phyloP scores from a whole-genome alignment of 2,797 vertebrate genomes.

The Acanthurus leucopareius region DNA sequence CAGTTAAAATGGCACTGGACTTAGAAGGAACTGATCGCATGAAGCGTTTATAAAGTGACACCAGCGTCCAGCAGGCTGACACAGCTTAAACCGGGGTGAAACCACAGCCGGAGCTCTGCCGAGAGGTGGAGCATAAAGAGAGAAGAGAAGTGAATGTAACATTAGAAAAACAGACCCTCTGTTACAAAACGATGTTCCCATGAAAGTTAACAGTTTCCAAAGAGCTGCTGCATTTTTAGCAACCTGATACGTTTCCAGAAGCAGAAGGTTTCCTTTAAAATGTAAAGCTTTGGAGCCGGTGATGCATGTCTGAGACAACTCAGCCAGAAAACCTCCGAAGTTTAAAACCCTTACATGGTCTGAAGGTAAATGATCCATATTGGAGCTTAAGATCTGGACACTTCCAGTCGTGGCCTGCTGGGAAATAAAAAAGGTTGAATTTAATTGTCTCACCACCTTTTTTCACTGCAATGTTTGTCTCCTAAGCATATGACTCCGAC shows the following conservation, averaged over 20 bases:
- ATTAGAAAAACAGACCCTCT: neutral
- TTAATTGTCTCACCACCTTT: neutral
- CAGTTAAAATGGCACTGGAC: slow-evolving; percentile 57
- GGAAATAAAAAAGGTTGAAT: neutral
- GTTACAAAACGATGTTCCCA: slow-evolving; percentile 5
- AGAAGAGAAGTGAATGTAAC: neutral
- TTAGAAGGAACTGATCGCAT: slow-evolving; percentile 41
- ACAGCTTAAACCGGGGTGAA: slow-evolving; percentile 31
- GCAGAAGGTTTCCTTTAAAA: slow-evolving; percentile 26
- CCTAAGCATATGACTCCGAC: neutral
- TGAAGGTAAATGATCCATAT: slow-evolving; percentile 19
- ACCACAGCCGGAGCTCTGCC: neutral
- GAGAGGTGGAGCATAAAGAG: slow-evolving; percentile 1
- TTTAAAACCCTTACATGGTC: slow-evolving; percentile 8
- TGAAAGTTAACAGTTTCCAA: slow-evolving; percentile 31
- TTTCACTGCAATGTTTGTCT: neutral
- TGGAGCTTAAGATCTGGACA: neutral
- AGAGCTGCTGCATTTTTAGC: slow-evolving; percentile 24
- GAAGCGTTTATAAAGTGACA: slow-evolving; percentile 49
- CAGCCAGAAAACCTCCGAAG: neutral
- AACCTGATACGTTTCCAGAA: slow-evolving; percentile 28
- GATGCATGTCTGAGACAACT: slow-evolving; percentile 10
- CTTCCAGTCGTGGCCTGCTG: slow-evolving; percentile 1
- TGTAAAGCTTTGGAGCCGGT: slow-evolving; percentile 17
- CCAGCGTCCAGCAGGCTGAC: slow-evolving; percentile 22